Conservation (phyloP, 2,797 vertebrate species). For the Jordanella pulchra region DNA sequence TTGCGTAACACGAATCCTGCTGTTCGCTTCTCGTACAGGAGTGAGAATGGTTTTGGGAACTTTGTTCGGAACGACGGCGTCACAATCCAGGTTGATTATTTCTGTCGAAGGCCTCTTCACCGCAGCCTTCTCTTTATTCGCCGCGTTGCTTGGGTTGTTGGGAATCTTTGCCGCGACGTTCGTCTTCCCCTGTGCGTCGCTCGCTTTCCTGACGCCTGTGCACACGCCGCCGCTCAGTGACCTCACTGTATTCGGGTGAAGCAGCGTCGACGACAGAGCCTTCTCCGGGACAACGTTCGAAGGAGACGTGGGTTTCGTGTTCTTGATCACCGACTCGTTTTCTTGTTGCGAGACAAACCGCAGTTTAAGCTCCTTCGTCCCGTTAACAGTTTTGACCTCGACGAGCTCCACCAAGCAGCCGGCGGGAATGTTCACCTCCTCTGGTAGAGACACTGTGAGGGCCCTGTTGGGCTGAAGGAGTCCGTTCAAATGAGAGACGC, state of each 20-base stretch:
- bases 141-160: slow-evolving; percentile 31
- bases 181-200: slow-evolving; percentile 32
- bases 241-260: slow-evolving; percentile 46
- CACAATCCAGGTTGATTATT: slow-evolving; percentile 57
- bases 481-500: slow-evolving; percentile 82
- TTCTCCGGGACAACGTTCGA: slow-evolving; percentile 49
- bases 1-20: slow-evolving; percentile 30
- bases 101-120: slow-evolving; percentile 58
- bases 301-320: slow-evolving; percentile 41
- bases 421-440: slow-evolving; percentile 88
- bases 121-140: slow-evolving; percentile 40
- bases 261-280: slow-evolving; percentile 59
- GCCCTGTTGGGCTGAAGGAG: slow-evolving; percentile 87
- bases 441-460: slow-evolving; percentile 88
- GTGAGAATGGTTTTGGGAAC: slow-evolving; percentile 43
- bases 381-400: slow-evolving; percentile 91
- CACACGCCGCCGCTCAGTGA: slow-evolving; percentile 39
- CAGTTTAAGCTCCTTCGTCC: slow-evolving; percentile 89
- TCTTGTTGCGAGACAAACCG: slow-evolving; percentile 81
- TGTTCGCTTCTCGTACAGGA: slow-evolving; percentile 39
- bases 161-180: slow-evolving; percentile 35
- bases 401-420: slow-evolving; percentile 92
- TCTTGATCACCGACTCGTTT: slow-evolving; percentile 60
- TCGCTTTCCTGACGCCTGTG: slow-evolving; percentile 47
- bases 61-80: slow-evolving; percentile 45